These are phyloP conservation scores for Liopterus haemorrhoidalis DNA, from an alignment of 2,888 invertebrate species.

Conservation along the genomic window DNA sequence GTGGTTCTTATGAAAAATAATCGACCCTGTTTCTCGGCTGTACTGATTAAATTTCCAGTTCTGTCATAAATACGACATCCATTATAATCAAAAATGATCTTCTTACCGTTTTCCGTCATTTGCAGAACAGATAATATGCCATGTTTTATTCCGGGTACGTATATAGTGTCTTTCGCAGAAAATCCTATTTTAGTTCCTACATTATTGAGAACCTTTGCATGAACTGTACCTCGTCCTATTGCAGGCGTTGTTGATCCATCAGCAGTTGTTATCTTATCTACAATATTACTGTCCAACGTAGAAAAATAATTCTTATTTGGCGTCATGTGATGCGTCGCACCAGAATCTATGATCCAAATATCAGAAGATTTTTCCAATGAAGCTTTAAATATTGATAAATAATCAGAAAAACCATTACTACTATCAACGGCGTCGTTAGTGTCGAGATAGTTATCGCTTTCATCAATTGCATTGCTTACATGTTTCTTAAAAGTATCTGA, in stretches of 20 bases:
- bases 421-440: too few relatives aligned
- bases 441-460: too few relatives aligned
- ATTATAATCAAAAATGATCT: constrained; percentile 5
- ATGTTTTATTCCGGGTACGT: neutral
- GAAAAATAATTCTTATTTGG: constrained; percentile 9
- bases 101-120: too few relatives aligned
- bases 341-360: constrained; percentile 9
- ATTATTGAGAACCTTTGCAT: neutral
- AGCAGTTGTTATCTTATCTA: neutral
- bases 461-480: too few relatives aligned
- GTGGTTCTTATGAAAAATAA: too few relatives aligned
- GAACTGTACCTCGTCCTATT: constrained; percentile 2
- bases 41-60: neutral
- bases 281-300: neutral
- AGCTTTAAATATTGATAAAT: too few relatives aligned
- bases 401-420: too few relatives aligned
- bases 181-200: neutral
- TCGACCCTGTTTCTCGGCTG: neutral
- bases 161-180: constrained; percentile 3
- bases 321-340: constrained; percentile 14
- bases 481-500: too few relatives aligned
- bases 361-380: too few relatives aligned
- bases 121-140: constrained; percentile 1
- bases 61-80: neutral
- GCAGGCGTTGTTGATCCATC: neutral